phyloP scores from a whole-genome alignment of 2,113 vertebrate genomes.

The Equus przewalskii region DNA sequence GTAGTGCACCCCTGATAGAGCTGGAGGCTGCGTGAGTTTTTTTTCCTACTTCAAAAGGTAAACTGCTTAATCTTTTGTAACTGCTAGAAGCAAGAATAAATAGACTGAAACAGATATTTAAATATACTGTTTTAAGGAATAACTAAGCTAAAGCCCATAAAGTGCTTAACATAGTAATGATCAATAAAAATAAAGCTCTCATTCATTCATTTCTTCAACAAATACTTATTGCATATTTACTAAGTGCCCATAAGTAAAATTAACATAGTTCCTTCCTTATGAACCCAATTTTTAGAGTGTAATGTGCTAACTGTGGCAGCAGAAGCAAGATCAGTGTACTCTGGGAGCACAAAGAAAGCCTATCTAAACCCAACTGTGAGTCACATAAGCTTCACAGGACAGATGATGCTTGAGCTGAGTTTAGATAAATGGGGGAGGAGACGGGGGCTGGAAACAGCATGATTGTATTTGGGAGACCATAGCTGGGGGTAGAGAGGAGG shows the following conservation, averaged over 20 bases:
- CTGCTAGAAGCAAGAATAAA: slow-evolving; percentile 38
- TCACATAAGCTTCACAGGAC: not conserved
- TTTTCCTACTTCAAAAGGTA: slow-evolving; percentile 25
- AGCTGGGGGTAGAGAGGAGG: not conserved
- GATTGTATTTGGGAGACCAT: not conserved
- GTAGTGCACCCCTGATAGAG: not conserved
- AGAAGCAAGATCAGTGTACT: not conserved
- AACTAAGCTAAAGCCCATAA: not conserved
- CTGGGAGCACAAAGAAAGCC: not conserved
- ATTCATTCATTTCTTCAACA: slow-evolving; percentile 34
- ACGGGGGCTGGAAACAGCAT: not conserved
- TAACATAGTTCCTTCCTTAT: not conserved
- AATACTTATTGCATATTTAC: not conserved
- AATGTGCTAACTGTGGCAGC: not conserved
- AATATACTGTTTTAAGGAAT: slow-evolving; percentile 3
- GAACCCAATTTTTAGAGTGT: not conserved
- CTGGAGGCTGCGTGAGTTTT: not conserved
- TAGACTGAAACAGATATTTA: not conserved
- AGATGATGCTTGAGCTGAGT: not conserved
- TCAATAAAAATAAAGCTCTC: slow-evolving; percentile 1
- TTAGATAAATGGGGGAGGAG: not conserved
- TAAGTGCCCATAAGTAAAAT: not conserved
- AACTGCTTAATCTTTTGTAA: slow-evolving; percentile 43
- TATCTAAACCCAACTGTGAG: not conserved
- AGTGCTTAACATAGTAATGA: not conserved